These are phyloP conservation scores for Triplophysa bombifrons DNA, from an alignment of 2,797 vertebrate species.

Conservation along the genomic window DNA sequence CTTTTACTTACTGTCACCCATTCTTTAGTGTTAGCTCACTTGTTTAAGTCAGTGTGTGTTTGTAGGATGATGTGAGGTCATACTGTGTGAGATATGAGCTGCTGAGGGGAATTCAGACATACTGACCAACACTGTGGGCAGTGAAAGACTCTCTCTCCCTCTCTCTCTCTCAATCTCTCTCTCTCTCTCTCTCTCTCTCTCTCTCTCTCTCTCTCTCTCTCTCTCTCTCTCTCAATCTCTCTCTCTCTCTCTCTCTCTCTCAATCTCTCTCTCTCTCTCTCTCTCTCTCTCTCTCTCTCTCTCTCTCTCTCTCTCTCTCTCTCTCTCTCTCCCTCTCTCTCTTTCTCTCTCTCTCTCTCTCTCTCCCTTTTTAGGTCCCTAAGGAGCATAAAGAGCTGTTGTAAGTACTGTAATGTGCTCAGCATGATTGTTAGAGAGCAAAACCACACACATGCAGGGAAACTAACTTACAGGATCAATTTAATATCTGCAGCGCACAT, in stretches of 20 bases:
- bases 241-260: conserved; percentile 21
- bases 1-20: conserved; percentile 14
- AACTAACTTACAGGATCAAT: conserved; percentile 2
- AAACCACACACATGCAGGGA: conserved; percentile 36
- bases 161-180: conserved; percentile 2
- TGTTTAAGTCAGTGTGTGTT: conserved; percentile 36
- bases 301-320: conserved; percentile 23
- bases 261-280: conserved; percentile 26
- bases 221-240: conserved; percentile 22
- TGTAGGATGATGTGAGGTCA: conserved; percentile 54
- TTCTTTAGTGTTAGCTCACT: conserved; percentile 32
- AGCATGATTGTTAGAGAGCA: conserved; percentile 17
- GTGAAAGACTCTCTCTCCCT: conserved; percentile 36
- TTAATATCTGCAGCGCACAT: not conserved
- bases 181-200: conserved; percentile 12
- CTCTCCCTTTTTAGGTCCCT: conserved; percentile 21
- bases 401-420: conserved; percentile 42
- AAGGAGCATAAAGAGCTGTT: conserved; percentile 51
- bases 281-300: conserved; percentile 23
- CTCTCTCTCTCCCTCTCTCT: conserved; percentile 7
- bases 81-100: conserved; percentile 46
- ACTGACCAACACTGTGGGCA: conserved; percentile 50
- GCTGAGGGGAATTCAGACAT: conserved; percentile 42
- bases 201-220: conserved; percentile 18
- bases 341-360: conserved; percentile 6